Evolutionary conservation across 1,140 invertebrate species (phyloP), one percentile per base, ranked within the genome.

Genomic region (Onthophagus taurus): DNA sequence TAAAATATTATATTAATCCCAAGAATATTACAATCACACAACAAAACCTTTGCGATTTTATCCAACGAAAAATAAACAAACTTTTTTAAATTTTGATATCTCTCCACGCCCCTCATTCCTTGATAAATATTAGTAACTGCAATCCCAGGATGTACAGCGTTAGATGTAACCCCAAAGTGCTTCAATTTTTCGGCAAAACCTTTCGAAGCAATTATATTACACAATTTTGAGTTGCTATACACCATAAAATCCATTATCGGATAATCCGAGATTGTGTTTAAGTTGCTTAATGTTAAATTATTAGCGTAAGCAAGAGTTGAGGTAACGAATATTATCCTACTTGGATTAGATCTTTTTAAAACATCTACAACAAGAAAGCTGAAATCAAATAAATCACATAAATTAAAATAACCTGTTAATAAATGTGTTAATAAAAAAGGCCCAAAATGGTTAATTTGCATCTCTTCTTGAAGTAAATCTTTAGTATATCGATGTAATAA

Each of bases 351-450:
- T 44, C 61, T 63, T 63, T 63, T 44, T 46, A 45, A 53, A 68
- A 73, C 36, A 59, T 66, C 50, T 63, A 44, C 4, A 50, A 55
- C 34, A 36, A 47, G 14, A 14, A 14, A 16, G 19, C 5, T n/a
- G 14, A 37, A 21, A 37, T 21, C 4, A 36, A 12, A 11, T 18
- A 12, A 4, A 23, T 17, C 12, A 9, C 6, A 8, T 12, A 7
- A 16, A 12, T 26, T 38, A 9, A 1, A 44, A 47, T 60, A 70
- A 72, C 77, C 72, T 11, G 77, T 47, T 2, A 83, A 52, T 0
- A 84, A 60, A 49, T 78, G 66, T 2, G 80, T 82, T 19, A 84
- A 55, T 16, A 83, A 58, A 58, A 82, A 84, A 5, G 76, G 79
- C 24, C 77, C 77, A 52, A 79, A 74, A 58, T 82, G 70, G 53